Conservation (phyloP, 2,888 invertebrate species). For the Nebria brevicollis region DNA sequence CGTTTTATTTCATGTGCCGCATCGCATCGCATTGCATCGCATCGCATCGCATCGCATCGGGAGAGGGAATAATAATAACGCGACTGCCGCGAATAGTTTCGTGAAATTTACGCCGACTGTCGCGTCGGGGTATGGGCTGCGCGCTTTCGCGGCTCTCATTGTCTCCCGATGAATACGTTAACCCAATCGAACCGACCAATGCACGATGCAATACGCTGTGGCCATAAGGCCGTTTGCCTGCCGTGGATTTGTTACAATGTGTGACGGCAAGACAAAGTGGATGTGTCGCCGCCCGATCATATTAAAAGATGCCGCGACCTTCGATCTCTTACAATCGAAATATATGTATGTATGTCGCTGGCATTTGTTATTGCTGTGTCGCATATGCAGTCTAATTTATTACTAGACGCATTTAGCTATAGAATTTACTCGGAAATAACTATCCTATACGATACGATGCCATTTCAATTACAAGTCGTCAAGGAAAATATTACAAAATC, state of each 20-base stretch:
- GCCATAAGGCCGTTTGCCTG: not conserved
- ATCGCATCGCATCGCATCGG: constrained; percentile 39
- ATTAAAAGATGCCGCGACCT: constrained; percentile 52
- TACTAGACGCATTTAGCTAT: not conserved
- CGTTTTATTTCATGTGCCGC: constrained; percentile 25
- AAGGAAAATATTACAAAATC: no score
- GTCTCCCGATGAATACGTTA: constrained; percentile 43
- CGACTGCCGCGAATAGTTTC: constrained; percentile 63
- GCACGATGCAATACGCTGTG: not conserved
- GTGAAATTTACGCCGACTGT: constrained; percentile 61
- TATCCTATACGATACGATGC: not conserved
- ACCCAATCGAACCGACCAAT: not conserved
- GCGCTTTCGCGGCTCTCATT: constrained; percentile 29
- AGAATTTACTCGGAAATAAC: not conserved
- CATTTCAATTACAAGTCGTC: no score
- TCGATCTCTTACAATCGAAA: constrained; percentile 54
- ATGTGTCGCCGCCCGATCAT: constrained; percentile 51
- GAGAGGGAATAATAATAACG: constrained; percentile 53
- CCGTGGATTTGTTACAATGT: not conserved
- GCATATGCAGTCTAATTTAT: not conserved
- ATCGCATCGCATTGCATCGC: not conserved
- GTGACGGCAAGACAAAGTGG: constrained; percentile 42
- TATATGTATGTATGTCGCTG: constrained; percentile 49
- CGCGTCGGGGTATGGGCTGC: constrained; percentile 5
- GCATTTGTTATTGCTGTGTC: constrained; percentile 54